These are phyloP conservation scores for Sphaerophoria rueppellii DNA, from an alignment of 2,888 invertebrate species.

Conservation along the genomic window DNA sequence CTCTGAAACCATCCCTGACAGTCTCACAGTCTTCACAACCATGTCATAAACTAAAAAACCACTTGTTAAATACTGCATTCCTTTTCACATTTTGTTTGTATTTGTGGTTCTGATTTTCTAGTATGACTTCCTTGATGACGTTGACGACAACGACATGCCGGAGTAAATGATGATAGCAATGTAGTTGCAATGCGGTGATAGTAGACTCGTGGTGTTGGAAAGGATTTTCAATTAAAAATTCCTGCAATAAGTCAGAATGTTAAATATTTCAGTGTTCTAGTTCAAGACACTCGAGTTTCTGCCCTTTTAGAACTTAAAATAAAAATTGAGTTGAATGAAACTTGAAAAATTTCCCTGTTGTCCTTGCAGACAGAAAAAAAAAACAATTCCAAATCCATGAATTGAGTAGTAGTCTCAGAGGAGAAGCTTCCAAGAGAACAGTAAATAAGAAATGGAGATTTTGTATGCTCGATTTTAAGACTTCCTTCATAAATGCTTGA, in stretches of 20 bases:
- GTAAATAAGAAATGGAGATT: neutral
- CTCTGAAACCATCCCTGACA: neutral
- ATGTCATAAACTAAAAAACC: conserved; percentile 57
- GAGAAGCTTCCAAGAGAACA: neutral
- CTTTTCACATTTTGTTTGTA: conserved; percentile 3
- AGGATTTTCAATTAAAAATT: conserved; percentile 73
- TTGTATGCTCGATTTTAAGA: conserved; percentile 9
- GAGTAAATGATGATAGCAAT: neutral
- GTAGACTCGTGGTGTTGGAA: conserved; percentile 21
- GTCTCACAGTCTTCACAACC: neutral
- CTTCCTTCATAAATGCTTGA: neutral
- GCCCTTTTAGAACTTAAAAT: neutral
- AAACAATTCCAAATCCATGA: neutral
- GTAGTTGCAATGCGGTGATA: conserved; percentile 3
- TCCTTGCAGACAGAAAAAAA: neutral
- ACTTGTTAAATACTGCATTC: conserved; percentile 71
- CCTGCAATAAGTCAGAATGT: conserved; percentile 73
- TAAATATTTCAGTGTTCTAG: conserved; percentile 59
- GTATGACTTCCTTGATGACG: neutral
- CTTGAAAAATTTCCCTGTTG: neutral
- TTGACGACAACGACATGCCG: neutral
- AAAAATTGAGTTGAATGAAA: neutral
- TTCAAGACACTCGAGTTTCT: conserved; percentile 27
- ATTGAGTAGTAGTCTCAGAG: conserved; percentile 13
- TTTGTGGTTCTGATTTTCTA: conserved; percentile 30